A percentile compares a stretch with the other conserved stretches of the same genome.
These are phyloP conservation scores for Cetonia aurata DNA, from an alignment of 2,888 invertebrate species.

Conservation along the genomic window DNA sequence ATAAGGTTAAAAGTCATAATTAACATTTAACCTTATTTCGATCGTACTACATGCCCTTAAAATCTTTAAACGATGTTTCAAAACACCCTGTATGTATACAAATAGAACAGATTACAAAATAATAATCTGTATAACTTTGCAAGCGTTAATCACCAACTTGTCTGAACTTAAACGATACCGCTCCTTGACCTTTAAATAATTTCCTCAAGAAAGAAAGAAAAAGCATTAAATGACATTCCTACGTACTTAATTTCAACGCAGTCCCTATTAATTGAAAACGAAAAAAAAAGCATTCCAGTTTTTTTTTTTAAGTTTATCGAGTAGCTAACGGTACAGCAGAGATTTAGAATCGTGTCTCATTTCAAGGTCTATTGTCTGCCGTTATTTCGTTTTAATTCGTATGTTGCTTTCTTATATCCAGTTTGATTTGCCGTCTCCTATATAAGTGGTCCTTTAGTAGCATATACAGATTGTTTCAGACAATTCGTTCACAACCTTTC, in stretches of 20 bases:
- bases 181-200: constrained; percentile 34
- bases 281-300: constrained; percentile 29
- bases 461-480: too few species aligned
- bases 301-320: constrained; percentile 6
- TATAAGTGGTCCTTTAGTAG: too few species aligned
- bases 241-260: constrained; percentile 6
- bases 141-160: constrained; percentile 12
- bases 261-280: constrained; percentile 7
- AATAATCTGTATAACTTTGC: too few species aligned
- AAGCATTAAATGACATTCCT: constrained; percentile 20
- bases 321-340: constrained; percentile 23
- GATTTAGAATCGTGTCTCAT: constrained; percentile 8
- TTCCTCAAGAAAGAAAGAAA: neutral
- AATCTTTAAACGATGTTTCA: too few species aligned
- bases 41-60: too few species aligned
- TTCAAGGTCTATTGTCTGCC: constrained; percentile 32
- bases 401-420: too few species aligned
- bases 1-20: too few species aligned
- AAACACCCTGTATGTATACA: too few species aligned
- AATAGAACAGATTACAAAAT: too few species aligned
- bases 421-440: too few species aligned
- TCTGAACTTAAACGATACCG: constrained; percentile 18
- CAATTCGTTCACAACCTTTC: too few species aligned
- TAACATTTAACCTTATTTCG: too few species aligned
- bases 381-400: constrained; percentile 16